These are phyloP conservation scores for Nasua narica DNA, from an alignment of 2,797 vertebrate species.

Conservation along the genomic window DNA sequence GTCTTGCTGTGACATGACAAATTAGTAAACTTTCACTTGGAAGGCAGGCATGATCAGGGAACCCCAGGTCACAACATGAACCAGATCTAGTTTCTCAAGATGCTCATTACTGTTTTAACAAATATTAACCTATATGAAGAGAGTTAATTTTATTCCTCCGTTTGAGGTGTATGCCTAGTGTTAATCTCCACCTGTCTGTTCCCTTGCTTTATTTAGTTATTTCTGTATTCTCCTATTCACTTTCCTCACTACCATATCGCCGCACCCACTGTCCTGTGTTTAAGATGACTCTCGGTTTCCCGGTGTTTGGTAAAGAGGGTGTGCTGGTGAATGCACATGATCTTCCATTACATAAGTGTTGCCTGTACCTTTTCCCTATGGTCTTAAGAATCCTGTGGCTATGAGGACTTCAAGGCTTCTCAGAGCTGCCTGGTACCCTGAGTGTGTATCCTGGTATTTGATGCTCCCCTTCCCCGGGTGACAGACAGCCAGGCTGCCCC, in stretches of 20 bases:
- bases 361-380: fast-evolving
- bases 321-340: fast-evolving
- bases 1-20: neutral
- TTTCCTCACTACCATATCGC: neutral
- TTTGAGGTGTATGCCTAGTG: neutral
- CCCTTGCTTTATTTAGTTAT: neutral
- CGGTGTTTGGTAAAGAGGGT: neutral
- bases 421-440: neutral
- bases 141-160: neutral
- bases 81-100: neutral
- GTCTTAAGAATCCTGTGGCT: neutral
- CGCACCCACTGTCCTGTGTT: neutral
- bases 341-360: neutral
- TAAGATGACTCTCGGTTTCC: neutral
- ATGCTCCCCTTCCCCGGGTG: neutral
- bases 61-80: neutral
- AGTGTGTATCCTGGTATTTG: neutral
- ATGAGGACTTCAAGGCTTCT: neutral
- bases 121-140: neutral
- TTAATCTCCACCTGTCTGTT: neutral
- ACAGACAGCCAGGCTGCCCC: neutral
- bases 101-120: neutral
- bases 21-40: neutral
- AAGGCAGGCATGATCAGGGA: neutral
- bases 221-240: neutral